Conservation (phyloP, 2,797 vertebrate species). For the Buphagus erythrorhynchus region DNA sequence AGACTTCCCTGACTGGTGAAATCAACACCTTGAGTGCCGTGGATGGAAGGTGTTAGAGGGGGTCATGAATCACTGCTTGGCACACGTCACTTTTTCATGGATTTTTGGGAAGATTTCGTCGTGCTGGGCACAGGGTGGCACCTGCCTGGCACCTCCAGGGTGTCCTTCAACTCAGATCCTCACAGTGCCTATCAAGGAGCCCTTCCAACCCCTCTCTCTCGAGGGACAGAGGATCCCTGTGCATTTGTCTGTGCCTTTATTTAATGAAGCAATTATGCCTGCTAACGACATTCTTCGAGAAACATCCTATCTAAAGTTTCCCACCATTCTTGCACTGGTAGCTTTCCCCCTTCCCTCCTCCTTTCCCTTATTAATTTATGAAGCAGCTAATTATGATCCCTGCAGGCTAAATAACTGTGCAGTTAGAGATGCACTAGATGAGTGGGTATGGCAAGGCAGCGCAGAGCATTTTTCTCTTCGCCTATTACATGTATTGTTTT, state of each 20-base stretch:
- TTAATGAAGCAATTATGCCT: constrained; percentile 74
- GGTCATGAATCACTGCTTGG: neutral
- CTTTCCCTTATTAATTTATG: constrained; percentile 84
- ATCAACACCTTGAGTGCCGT: neutral
- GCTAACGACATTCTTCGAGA: constrained; percentile 77
- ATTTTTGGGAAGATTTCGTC: neutral
- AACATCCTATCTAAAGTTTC: constrained; percentile 80
- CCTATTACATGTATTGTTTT: constrained; percentile 87
- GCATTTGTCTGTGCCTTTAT: neutral
- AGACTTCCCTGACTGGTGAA: neutral
- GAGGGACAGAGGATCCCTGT: neutral
- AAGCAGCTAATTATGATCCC: constrained; percentile 81
- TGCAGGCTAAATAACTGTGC: constrained; percentile 83
- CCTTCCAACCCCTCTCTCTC: constrained; percentile 2
- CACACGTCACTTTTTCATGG: neutral
- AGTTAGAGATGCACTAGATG: constrained; percentile 79
- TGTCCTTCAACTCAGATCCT: neutral
- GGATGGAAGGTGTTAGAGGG: neutral
- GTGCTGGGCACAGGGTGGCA: neutral
- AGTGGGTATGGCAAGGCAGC: constrained; percentile 72
- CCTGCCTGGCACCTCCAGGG: neutral
- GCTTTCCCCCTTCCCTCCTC: constrained; percentile 63
- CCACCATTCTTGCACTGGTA: constrained; percentile 75
- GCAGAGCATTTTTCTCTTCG: constrained; percentile 76
- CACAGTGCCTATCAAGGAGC: neutral